These are phyloP conservation scores for Psittacula cyanocephala DNA, from an alignment of 2,113 vertebrate genomes.

Conservation along the genomic window DNA sequence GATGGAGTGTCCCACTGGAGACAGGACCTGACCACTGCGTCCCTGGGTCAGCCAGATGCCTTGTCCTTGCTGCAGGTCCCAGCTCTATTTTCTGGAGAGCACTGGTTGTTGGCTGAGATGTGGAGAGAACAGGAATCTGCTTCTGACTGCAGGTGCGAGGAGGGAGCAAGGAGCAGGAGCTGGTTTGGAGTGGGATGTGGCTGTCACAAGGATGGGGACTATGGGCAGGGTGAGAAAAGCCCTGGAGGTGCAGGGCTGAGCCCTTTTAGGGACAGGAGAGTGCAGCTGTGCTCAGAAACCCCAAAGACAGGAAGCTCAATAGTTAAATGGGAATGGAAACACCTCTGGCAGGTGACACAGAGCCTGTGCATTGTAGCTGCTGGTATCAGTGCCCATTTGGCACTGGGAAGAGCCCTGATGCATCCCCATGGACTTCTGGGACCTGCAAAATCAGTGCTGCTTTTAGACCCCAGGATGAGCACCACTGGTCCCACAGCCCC, in stretches of 20 bases:
- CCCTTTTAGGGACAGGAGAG: not conserved
- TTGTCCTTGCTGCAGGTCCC: rapidly evolving
- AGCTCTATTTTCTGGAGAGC: not conserved
- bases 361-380: not conserved
- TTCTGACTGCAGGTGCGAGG: not conserved
- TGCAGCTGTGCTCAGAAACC: not conserved
- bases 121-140: not conserved
- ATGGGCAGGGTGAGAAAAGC: not conserved
- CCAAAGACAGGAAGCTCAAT: not conserved
- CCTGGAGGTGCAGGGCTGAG: rapidly evolving
- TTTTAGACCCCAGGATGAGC: not conserved
- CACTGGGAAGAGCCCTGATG: not conserved
- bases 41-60: not conserved
- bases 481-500: not conserved
- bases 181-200: not conserved
- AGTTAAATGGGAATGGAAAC: rapidly evolving
- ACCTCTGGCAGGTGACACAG: not conserved
- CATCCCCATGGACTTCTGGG: not conserved
- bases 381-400: not conserved
- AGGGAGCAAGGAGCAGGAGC: not conserved
- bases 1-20: not conserved
- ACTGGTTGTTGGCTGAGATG: not conserved
- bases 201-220: not conserved
- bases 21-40: not conserved
- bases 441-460: not conserved